A percentile compares a stretch with the other conserved stretches of the same genome.
These are phyloP conservation scores for Anaspis maculata DNA, from an alignment of 2,888 invertebrate genomes.

Conservation along the genomic window DNA sequence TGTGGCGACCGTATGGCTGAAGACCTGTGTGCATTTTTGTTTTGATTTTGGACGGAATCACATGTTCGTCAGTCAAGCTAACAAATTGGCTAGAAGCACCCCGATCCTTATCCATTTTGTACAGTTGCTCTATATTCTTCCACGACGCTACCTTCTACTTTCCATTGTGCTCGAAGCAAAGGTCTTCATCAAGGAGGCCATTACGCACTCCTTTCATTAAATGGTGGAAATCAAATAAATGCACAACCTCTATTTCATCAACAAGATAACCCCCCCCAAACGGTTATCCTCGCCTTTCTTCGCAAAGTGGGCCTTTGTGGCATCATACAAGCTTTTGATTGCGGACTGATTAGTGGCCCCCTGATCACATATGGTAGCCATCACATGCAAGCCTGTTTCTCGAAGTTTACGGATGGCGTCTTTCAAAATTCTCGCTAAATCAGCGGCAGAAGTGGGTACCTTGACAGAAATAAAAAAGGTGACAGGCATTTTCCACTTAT, in stretches of 20 bases:
- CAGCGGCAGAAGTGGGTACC: conserved; percentile 11
- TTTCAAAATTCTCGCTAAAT: conserved; percentile 14
- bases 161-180: conserved; percentile 8
- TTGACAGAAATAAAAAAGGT: conserved; percentile 17
- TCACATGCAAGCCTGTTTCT: conserved; percentile 17
- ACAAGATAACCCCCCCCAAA: conserved; percentile 14
- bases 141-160: neutral
- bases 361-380: conserved; percentile 23
- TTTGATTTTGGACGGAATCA: neutral
- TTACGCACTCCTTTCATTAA: conserved; percentile 18
- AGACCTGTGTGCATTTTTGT: neutral
- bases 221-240: conserved; percentile 18
- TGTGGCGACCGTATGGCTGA: neutral
- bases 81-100: neutral
- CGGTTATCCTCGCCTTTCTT: conserved; percentile 8
- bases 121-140: neutral
- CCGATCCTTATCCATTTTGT: neutral
- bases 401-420: conserved; percentile 14
- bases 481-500: conserved; percentile 24
- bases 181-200: conserved; percentile 10
- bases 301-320: conserved; percentile 11
- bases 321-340: conserved; percentile 15
- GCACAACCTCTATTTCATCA: conserved; percentile 15
- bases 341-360: conserved; percentile 22
- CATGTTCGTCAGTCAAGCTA: neutral